phyloP scores from a whole-genome alignment of 2,888 invertebrate species.

The Drosophila vallismaia region DNA sequence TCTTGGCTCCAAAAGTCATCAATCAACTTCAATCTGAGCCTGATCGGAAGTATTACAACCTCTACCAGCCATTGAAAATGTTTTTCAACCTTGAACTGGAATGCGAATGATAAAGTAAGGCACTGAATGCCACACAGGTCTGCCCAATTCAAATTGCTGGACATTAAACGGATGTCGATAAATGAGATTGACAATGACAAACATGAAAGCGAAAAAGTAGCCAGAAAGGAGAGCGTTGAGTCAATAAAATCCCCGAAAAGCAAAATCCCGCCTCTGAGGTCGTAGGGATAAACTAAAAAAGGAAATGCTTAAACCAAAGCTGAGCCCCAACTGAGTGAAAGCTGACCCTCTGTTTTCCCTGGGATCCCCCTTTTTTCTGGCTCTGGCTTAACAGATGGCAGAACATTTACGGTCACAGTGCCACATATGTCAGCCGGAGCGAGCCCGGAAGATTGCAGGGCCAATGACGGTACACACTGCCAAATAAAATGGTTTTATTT shows the following conservation, averaged over 20 bases:
- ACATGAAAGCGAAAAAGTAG: conserved; percentile 69
- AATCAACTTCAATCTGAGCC: conserved; percentile 19
- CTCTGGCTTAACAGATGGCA: conserved; percentile 73
- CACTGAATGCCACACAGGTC: conserved; percentile 38
- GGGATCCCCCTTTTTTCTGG: conserved; percentile 1
- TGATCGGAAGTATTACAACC: conserved; percentile 27
- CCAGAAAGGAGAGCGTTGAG: conserved; percentile 55
- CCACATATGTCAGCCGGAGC: conserved; percentile 59
- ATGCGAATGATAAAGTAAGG: conserved; percentile 37
- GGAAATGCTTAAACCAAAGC: conserved; percentile 65
- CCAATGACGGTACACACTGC: conserved; percentile 12
- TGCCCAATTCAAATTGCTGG: conserved; percentile 64
- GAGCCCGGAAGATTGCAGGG: conserved; percentile 38
- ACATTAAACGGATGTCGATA: conserved; percentile 74
- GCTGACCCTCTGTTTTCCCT: conserved; percentile 45
- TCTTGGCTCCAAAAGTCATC: conserved; percentile 9
- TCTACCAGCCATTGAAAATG: conserved; percentile 5
- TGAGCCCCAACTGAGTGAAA: conserved; percentile 59
- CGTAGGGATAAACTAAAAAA: conserved; percentile 54
- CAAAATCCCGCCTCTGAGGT: conserved; percentile 68
- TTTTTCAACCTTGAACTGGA: conserved; percentile 40
- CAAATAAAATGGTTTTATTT: neutral
- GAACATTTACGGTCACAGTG: conserved; percentile 67
- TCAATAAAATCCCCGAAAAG: conserved; percentile 60
- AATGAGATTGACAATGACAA: conserved; percentile 78